Percentiles rank a stretch among this genome's conserved stretches.
Evolutionary conservation across 2,888 invertebrate species (phyloP).

Genomic region (Bhutanitis thaidina): DNA sequence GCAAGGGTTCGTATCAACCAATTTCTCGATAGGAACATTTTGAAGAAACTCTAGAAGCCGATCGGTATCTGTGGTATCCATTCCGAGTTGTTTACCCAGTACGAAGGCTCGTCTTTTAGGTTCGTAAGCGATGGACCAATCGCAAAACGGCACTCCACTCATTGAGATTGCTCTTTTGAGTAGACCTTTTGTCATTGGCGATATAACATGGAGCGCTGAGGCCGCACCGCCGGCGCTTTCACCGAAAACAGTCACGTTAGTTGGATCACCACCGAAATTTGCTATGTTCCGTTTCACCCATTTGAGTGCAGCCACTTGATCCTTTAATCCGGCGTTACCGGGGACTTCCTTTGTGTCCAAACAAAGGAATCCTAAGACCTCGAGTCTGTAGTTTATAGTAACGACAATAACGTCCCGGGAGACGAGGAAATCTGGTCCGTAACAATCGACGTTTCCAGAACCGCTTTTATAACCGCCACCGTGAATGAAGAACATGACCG

Average conservation of each 20-base stretch:
- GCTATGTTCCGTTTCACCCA: constrained; percentile 46
- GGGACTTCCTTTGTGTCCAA: constrained; percentile 46
- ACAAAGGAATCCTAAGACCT: constrained; percentile 47
- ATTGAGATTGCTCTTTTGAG: constrained; percentile 78
- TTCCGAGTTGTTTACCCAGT: constrained; percentile 40
- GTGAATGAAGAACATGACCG: constrained; percentile 55
- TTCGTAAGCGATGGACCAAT: constrained; percentile 72
- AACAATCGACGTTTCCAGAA: constrained; percentile 41
- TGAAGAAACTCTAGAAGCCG: constrained; percentile 37
- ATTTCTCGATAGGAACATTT: constrained; percentile 30
- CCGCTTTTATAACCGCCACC: constrained; percentile 45
- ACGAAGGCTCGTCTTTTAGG: constrained; percentile 61
- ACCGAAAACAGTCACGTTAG: constrained; percentile 47
- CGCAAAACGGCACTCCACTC: constrained; percentile 81
- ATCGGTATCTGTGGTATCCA: constrained; percentile 33
- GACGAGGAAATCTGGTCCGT: constrained; percentile 49
- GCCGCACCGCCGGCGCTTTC: constrained; percentile 47
- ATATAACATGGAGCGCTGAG: constrained; percentile 41
- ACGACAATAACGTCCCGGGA: constrained; percentile 44
- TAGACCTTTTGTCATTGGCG: constrained; percentile 49
- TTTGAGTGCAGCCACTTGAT: constrained; percentile 46
- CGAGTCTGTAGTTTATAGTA: constrained; percentile 54
- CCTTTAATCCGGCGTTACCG: constrained; percentile 54
- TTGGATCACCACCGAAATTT: constrained; percentile 45
- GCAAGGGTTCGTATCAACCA: constrained; percentile 33